A percentile compares a stretch with the other conserved stretches of the same genome.
These are phyloP conservation scores for Allacma fusca DNA, from an alignment of 2,888 invertebrate species.

Conservation along the genomic window DNA sequence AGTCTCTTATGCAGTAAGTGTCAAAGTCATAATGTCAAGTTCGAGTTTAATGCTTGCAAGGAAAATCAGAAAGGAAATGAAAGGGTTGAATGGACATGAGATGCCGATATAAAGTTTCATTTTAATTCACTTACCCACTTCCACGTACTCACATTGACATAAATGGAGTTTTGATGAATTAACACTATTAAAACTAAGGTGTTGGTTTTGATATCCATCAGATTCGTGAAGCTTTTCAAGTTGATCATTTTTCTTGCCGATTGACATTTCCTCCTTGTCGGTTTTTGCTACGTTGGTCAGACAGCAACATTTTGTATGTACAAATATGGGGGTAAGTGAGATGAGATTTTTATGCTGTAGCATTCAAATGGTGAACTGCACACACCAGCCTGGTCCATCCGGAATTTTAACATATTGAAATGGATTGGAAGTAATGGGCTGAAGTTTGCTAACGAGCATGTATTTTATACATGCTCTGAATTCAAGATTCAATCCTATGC, in stretches of 20 bases:
- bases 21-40: slow-evolving; percentile 7
- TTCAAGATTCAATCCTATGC: no score
- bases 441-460: no score
- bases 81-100: not conserved
- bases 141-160: not conserved
- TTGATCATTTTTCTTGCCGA: not conserved
- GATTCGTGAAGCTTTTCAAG: not conserved
- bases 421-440: no score
- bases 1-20: not conserved
- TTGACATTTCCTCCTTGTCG: slow-evolving; percentile 7
- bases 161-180: slow-evolving; percentile 16
- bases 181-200: slow-evolving; percentile 9
- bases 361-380: no score
- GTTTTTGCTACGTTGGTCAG: not conserved
- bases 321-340: not conserved
- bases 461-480: no score
- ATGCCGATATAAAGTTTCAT: not conserved
- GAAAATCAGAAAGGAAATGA: no score
- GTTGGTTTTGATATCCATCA: slow-evolving; percentile 1
- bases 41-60: not conserved
- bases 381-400: no score
- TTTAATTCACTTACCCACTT: not conserved
- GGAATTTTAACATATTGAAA: no score
- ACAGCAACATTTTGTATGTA: not conserved
- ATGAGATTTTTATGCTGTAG: no score